A percentile compares a stretch with the other conserved stretches of the same genome.
Conservation (phyloP, 2,888 invertebrate species). For the Catocala nupta region DNA sequence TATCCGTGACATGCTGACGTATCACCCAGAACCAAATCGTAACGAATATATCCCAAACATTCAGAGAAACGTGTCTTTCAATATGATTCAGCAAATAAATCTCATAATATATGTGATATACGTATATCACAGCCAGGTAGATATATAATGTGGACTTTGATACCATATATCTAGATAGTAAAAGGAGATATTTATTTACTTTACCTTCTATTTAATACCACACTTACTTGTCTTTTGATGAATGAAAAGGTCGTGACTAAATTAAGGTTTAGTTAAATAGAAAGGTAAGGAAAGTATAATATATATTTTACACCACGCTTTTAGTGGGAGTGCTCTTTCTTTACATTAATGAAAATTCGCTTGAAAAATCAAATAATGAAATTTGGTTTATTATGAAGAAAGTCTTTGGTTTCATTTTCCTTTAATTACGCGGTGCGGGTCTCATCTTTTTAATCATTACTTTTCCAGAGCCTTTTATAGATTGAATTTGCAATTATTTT, state of each 20-base stretch:
- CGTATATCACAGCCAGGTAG: not conserved
- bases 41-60: conserved; percentile 50
- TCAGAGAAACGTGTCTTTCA: conserved; percentile 43
- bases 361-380: conserved; percentile 57
- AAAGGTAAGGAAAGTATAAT: conserved; percentile 27
- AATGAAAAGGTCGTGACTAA: conserved; percentile 42
- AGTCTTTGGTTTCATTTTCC: conserved; percentile 45
- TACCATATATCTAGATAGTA: no score
- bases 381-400: conserved; percentile 54
- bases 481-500: conserved; percentile 2
- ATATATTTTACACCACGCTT: conserved; percentile 32
- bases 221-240: conserved; percentile 10
- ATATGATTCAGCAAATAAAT: conserved; percentile 57
- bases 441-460: conserved; percentile 8
- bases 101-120: conserved; percentile 22
- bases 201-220: no score
- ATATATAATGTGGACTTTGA: no score
- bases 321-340: conserved; percentile 53
- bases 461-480: not conserved
- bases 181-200: no score
- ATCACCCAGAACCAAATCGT: conserved; percentile 50
- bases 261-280: conserved; percentile 49
- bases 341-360: conserved; percentile 58
- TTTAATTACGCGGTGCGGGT: conserved; percentile 39
- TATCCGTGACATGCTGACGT: conserved; percentile 58